Conservation (phyloP, 2,797 vertebrate genomes). For the Enteromius anoplus region DNA sequence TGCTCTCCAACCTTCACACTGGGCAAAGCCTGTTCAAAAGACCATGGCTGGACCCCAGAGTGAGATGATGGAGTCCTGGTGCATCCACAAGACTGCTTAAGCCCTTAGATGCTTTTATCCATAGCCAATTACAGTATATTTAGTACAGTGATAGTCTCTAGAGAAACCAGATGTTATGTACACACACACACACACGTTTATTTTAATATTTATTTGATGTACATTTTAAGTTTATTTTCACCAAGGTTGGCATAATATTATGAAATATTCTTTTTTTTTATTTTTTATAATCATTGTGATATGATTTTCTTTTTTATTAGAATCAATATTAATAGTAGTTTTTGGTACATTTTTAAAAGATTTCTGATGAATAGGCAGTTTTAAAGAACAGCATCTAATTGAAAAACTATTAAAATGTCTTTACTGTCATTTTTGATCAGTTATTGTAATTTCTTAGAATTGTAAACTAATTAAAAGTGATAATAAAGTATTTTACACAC, state of each 20-base stretch:
- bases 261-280: neutral
- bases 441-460: no score
- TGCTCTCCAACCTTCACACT: constrained; percentile 13
- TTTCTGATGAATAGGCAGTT: no score
- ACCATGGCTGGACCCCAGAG: neutral
- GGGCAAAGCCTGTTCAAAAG: constrained; percentile 5
- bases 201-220: no score
- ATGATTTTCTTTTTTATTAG: neutral
- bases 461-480: neutral
- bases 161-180: neutral
- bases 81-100: neutral
- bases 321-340: no score
- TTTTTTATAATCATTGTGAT: neutral
- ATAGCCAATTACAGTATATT: neutral
- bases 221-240: no score
- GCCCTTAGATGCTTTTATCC: constrained; percentile 10
- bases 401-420: no score
- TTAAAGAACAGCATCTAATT: no score
- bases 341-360: no score
- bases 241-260: no score
- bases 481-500: no score
- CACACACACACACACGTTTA: no score
- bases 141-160: neutral
- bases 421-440: no score
- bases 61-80: neutral